Conservation (phyloP, 2,888 invertebrate species). For the Mythimna albipuncta region DNA sequence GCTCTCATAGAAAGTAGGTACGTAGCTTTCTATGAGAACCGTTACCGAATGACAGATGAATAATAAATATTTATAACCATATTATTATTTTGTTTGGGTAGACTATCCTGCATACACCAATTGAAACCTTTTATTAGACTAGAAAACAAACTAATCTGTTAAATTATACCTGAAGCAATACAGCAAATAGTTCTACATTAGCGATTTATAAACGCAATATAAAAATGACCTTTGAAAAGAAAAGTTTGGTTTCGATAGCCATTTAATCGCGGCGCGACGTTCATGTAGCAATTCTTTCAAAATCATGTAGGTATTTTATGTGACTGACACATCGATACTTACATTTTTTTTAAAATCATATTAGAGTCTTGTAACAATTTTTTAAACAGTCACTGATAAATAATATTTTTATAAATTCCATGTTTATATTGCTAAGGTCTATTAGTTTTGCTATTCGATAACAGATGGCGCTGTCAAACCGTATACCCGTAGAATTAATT, state of each 20-base stretch:
- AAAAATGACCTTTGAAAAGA: conserved; percentile 38
- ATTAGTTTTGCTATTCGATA: conserved; percentile 67
- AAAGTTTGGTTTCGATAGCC: conserved; percentile 31
- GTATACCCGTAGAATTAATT: background rate
- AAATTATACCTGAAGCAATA: conserved; percentile 18
- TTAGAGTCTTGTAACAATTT: background rate
- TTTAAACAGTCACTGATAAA: background rate
- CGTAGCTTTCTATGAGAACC: too few relatives aligned
- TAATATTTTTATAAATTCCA: background rate
- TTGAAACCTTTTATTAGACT: background rate
- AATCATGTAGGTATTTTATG: background rate
- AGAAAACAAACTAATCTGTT: background rate
- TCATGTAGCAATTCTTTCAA: conserved; percentile 24
- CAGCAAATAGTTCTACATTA: background rate
- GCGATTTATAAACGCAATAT: conserved; percentile 6
- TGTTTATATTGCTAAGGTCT: background rate
- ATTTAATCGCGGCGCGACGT: background rate
- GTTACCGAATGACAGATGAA: background rate
- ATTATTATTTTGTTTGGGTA: background rate
- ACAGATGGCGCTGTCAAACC: conserved; percentile 72
- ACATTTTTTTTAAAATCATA: background rate
- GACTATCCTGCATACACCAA: background rate
- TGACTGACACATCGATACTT: background rate
- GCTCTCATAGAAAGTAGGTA: too few relatives aligned
- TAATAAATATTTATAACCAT: background rate